These are phyloP conservation scores for Metacarcinus magister DNA, from an alignment of 2,888 invertebrate genomes.

Conservation along the genomic window DNA sequence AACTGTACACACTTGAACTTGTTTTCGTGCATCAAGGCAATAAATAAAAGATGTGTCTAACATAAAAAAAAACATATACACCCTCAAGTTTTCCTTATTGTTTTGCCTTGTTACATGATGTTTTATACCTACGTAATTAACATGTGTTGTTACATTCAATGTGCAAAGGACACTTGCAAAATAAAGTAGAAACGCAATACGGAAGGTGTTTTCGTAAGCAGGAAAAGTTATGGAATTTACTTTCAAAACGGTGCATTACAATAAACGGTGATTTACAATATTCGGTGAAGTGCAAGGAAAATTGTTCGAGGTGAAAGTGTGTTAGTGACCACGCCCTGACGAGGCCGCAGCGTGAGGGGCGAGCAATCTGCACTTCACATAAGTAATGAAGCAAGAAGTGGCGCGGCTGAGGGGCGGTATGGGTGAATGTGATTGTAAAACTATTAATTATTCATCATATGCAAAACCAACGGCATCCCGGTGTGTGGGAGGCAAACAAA, in stretches of 20 bases:
- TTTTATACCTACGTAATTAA: neutral
- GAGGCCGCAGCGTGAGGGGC: neutral
- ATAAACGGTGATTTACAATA: neutral
- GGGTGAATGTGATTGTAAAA: neutral
- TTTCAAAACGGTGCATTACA: neutral
- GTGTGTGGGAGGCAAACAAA: neutral
- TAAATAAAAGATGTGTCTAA: neutral
- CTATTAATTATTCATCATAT: neutral
- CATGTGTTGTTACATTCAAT: neutral
- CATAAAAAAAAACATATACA: neutral
- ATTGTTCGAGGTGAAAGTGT: slow-evolving; percentile 14
- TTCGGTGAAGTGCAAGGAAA: neutral
- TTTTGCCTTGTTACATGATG: neutral
- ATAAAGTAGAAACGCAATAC: neutral
- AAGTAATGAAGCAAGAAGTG: neutral
- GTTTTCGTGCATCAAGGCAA: neutral
- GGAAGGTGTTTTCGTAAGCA: neutral
- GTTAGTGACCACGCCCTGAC: neutral
- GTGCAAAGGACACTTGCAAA: neutral
- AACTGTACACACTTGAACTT: neutral
- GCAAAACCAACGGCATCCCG: neutral
- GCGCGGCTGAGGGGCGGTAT: neutral
- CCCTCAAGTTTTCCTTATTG: neutral
- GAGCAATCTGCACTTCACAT: neutral
- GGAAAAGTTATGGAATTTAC: neutral